Evolutionary conservation across 1,140 invertebrate species (phyloP), one percentile per base, ranked within the genome.

Genomic region (Magallana gigas): DNA sequence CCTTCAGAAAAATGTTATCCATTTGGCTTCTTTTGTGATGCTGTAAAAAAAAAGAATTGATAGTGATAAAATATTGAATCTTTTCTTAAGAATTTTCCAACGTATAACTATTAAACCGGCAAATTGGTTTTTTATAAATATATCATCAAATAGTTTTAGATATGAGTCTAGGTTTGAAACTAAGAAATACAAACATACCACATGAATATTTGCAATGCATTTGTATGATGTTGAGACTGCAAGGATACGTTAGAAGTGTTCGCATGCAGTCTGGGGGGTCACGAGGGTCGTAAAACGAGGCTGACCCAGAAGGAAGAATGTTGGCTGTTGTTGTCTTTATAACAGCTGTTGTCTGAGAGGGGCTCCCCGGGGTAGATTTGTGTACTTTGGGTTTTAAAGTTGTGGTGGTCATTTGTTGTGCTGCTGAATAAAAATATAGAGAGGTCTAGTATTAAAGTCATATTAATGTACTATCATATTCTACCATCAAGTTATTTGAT

Each of bases 181-280:
- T 48, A 48, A 4, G 36, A 48, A 48, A 48, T 48, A 5, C 36
- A 48, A 29, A 83, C 81, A 8, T 83, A 83, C 83, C 29, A 82
- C 88, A 89, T n/a, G 88, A 89, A 87, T 85, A 89, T 80, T 58
- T 82, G 71, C 88, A 89, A 48, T 89, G 88, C 23, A n/a, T 81
- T 29, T 71, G 68, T 8, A 89, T 57, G 12, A 89, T 48, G 14
- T 56, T 8, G 5, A 64, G 23, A 9, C 57, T 85, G 84, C 88
- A 89, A 0, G 59, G n/a, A 56, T 60, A 85, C 4, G 12, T 83
- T 9, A 85, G 16, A n/a, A 89, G 57, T 36, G 88, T 85, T 29
- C 84, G 11, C 71, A 85, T 89, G 85, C 88, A 89, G 84, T 87
- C 86, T 8, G 76, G 12, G 1, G 88, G 85, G 56, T 89, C 88